phyloP scores from a whole-genome alignment of 2,888 invertebrate species.

The Cheilosia grossa region DNA sequence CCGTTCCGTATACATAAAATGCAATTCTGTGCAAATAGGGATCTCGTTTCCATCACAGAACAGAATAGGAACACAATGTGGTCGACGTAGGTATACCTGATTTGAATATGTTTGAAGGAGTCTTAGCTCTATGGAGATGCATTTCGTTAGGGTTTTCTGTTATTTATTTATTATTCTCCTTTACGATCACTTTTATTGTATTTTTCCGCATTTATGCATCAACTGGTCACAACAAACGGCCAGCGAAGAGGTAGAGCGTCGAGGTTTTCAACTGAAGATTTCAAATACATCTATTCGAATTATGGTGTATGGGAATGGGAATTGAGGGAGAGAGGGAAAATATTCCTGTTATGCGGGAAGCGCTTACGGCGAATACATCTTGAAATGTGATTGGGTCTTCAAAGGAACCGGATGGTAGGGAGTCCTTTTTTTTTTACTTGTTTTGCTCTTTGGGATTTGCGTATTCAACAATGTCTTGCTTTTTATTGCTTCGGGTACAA shows the following conservation, averaged over 20 bases:
- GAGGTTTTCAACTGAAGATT: not conserved
- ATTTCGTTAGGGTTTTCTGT: not conserved
- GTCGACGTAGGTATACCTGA: not conserved
- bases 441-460: no score
- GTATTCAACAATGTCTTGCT: no score
- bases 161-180: not conserved
- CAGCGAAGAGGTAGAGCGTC: constrained; percentile 12
- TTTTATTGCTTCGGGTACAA: no score
- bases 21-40: constrained; percentile 45
- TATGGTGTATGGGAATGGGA: constrained; percentile 5
- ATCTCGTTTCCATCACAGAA: constrained; percentile 51
- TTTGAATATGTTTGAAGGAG: constrained; percentile 29
- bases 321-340: not conserved
- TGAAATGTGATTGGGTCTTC: constrained; percentile 21
- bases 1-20: constrained; percentile 19
- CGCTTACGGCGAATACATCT: constrained; percentile 23
- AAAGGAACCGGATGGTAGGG: not conserved
- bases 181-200: constrained; percentile 12
- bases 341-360: constrained; percentile 33
- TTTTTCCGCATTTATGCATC: constrained; percentile 43
- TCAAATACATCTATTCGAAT: constrained; percentile 19
- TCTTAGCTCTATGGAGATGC: constrained; percentile 18
- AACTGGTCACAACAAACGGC: constrained; percentile 50
- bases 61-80: constrained; percentile 24
- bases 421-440: no score